Base-by-base conservation (phyloP, 2,888 invertebrate genomes). In the Cantharis nigra region DNA sequence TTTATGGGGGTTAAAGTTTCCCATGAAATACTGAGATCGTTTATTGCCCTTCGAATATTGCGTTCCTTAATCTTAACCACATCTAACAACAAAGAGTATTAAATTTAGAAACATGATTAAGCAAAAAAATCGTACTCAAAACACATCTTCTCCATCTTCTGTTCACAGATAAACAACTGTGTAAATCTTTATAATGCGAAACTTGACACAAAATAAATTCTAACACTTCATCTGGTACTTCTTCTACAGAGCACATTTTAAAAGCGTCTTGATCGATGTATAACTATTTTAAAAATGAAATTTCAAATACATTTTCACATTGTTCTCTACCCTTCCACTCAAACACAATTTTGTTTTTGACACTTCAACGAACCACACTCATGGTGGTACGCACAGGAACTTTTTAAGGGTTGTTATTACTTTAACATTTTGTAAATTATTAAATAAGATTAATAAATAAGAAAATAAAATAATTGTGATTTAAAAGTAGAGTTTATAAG, bases 141-240 rank as follows among this genome's bases (percentile, higher is more conserved):
- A 95, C 94, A 85, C 95, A 93, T 84, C 91, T 91, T 87, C 93
- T 92, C 98, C 98, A 98, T 86, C 96, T 91, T 87, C 94, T 95
- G 84, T 95, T 96, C 63, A 98, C 98, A 79, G 92, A 89, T 91
- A 93, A 94, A 87, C 97, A 97, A 86, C 94, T 92, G 88, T 96
- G 94, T 82, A 98, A 90, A 90, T 98, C 97, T 87, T 93, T 93
- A 86, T 98, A 98, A 0, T 98, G 98, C 75, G 97, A 95, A 81
- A 98, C 89, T 86, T 96, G 92, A 82, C 95, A 93, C 81, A 98
- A 91, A 86, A 98, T 96, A 87, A 96, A 97, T 89, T 98, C 98
- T 83, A 98, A 89, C 76, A 98, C 93, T 91, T 98, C 98, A 88
- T 97, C 97, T 64, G 98, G 98, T 80, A 98, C 90, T 87, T 95